phyloP scores from a whole-genome alignment of 2,888 invertebrate genomes.

The Candidula unifasciata region DNA sequence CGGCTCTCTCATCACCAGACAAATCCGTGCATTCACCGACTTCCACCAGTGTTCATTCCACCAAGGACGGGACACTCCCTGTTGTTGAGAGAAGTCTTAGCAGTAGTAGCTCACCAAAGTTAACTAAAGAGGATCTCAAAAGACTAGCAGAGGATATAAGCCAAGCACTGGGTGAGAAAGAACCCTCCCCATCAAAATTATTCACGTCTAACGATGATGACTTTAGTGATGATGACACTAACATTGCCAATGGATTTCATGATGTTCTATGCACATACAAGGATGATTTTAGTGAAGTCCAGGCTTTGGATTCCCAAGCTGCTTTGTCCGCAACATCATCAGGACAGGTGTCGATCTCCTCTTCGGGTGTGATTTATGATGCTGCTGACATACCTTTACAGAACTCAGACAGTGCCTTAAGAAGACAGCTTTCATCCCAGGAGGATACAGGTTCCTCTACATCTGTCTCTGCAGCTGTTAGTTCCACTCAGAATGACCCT shows the following conservation, averaged over 20 bases:
- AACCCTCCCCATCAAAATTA: slow-evolving; percentile 47
- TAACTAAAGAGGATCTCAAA: slow-evolving; percentile 57
- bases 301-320: not conserved
- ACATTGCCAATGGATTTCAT: slow-evolving; percentile 68
- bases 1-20: not conserved
- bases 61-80: not conserved
- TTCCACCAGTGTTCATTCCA: slow-evolving; percentile 24
- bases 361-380: not conserved
- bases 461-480: slow-evolving; percentile 33
- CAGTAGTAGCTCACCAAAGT: not conserved
- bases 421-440: slow-evolving; percentile 49
- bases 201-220: slow-evolving; percentile 57
- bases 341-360: not conserved
- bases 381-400: not conserved
- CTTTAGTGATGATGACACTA: slow-evolving; percentile 66
- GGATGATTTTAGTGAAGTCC: slow-evolving; percentile 31
- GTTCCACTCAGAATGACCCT: not conserved
- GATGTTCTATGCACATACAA: slow-evolving; percentile 45
- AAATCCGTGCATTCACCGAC: slow-evolving; percentile 14
- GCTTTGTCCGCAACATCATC: slow-evolving; percentile 4
- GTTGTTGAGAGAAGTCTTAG: not conserved
- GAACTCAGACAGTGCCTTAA: slow-evolving; percentile 53
- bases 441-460: slow-evolving; percentile 41
- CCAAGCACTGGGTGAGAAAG: slow-evolving; percentile 64
- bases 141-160: slow-evolving; percentile 63